phyloP scores from a whole-genome alignment of 2,113 vertebrate species.

The Guaruba guarouba region DNA sequence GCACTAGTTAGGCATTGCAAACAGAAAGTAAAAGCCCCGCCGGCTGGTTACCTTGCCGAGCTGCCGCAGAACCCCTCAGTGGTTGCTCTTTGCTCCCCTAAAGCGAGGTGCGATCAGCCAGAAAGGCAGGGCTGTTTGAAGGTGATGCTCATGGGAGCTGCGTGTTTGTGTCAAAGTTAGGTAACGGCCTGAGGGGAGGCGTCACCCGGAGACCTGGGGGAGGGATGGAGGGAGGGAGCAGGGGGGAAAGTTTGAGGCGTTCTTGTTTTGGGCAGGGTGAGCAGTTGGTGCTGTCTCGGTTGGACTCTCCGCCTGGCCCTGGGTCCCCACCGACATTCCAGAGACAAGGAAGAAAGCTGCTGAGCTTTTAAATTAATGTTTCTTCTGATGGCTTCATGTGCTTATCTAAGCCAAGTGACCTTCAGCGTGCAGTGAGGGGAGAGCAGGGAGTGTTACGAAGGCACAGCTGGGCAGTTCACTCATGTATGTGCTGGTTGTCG shows the following conservation, averaged over 20 bases:
- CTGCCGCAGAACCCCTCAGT: background rate
- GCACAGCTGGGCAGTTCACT: background rate
- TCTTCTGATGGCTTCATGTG: background rate
- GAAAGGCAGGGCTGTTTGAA: background rate
- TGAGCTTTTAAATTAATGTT: background rate
- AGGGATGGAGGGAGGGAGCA: background rate
- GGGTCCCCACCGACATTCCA: fast-evolving
- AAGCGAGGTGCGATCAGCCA: background rate
- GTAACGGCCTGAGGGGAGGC: conserved; percentile 59
- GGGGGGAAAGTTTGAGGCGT: background rate
- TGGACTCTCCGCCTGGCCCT: background rate
- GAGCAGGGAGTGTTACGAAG: background rate
- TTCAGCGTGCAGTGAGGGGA: background rate
- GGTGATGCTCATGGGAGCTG: background rate
- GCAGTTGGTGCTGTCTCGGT: background rate
- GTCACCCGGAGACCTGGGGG: background rate
- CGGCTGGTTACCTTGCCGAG: conserved; percentile 51
- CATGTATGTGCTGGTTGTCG: background rate
- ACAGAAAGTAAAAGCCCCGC: background rate
- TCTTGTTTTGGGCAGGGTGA: background rate
- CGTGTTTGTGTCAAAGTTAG: conserved; percentile 33
- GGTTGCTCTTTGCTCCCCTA: background rate
- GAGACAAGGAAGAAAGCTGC: fast-evolving
- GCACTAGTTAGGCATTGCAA: background rate
- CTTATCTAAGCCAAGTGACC: background rate